Base-by-base conservation (phyloP, 2,797 vertebrate genomes). In the Lutjanus campechanus region DNA sequence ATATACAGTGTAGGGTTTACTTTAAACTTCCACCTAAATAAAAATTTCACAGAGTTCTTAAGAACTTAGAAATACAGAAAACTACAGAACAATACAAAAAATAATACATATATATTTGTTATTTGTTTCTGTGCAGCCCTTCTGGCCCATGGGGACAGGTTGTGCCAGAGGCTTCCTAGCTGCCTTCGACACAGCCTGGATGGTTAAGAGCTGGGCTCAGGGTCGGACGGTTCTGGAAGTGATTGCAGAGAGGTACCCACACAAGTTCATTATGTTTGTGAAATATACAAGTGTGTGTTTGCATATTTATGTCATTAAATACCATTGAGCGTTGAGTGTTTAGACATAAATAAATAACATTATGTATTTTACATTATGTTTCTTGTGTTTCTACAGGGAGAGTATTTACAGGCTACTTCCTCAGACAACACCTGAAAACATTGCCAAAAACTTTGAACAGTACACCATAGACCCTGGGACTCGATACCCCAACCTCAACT, bases 121-220 rank as follows among this genome's bases (percentile, higher is more conserved):
- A 0, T 74, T 46, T 87, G 49, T 87, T 78, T 46, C 36, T 76
- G 43, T 93, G 56, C 85, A 99, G 98, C 98, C 98, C 0, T 99
- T 99, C 92, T 99, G 98, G 98, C 98, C 98, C 0, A 99, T 99
- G 98, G 98, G 98, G 16, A 99, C 98, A 0, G 98, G 98, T 9
- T 99, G 98, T 67, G 98, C 98, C 36, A 94, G 98, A 7, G 98
- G 98, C 47, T 99, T 99, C 92, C 76, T 99, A 89, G 98, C 98
- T 29, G 98, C 98, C 22, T 98, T 98, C 58, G 98, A 99, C 89
- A 97, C 96, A 0, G 97, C 96, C 0, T 99, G 98, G 98, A 99
- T 99, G 98, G 97, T 98, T 69, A 97, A 94, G 92, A 96, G 96
- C 88, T 99, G 98, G 98, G 95, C 97, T 20, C 96, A 98, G 86